phyloP scores from a whole-genome alignment of 2,797 vertebrate species.

The Limosa lapponica region DNA sequence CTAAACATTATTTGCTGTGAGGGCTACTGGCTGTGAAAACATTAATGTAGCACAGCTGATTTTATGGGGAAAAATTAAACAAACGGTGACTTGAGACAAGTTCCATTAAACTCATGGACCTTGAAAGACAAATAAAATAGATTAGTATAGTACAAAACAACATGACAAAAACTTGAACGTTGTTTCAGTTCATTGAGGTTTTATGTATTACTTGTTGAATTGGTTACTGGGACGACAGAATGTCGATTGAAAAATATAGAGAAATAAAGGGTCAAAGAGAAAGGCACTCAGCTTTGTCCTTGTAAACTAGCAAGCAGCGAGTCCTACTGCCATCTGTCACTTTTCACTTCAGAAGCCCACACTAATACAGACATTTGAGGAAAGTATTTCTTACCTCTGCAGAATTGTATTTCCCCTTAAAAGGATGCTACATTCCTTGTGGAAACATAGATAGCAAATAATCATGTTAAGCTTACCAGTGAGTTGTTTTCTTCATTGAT shows the following conservation, averaged over 20 bases:
- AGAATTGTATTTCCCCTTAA: background rate
- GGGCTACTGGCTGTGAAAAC: background rate
- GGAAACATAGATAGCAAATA: background rate
- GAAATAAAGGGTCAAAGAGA: background rate
- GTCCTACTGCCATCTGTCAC: background rate
- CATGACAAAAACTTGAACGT: background rate
- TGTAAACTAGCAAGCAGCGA: background rate
- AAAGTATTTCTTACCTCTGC: background rate
- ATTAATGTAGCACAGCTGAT: background rate
- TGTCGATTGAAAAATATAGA: background rate
- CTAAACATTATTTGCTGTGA: background rate
- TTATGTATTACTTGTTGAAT: slow-evolving; percentile 3
- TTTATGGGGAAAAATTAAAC: background rate
- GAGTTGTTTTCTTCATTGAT: background rate
- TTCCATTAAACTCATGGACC: slow-evolving; percentile 22
- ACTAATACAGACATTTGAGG: background rate
- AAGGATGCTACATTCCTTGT: background rate
- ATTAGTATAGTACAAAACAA: background rate
- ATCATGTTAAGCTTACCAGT: background rate
- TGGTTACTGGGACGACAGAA: background rate
- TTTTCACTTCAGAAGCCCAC: background rate
- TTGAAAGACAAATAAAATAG: slow-evolving; percentile 29
- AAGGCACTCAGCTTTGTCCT: background rate
- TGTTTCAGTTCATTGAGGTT: background rate
- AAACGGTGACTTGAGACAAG: background rate